These are phyloP conservation scores for Acestrorhynchus altus DNA, from an alignment of 2,797 vertebrate genomes.

Conservation along the genomic window DNA sequence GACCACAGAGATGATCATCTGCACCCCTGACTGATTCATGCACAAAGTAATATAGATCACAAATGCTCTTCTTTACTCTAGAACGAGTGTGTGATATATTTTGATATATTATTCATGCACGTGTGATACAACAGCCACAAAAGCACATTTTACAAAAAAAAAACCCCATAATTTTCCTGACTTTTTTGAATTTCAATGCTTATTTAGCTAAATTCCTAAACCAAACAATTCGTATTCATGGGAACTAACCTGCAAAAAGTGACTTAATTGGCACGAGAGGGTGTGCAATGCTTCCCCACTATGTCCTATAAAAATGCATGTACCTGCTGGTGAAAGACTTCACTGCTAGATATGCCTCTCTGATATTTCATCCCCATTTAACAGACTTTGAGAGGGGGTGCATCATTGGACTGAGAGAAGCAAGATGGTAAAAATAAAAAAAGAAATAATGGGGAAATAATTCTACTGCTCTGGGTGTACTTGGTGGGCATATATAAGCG, in stretches of 20 bases:
- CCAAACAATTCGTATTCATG: not conserved
- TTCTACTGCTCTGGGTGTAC: conserved; percentile 17
- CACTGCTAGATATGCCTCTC: too few relatives aligned
- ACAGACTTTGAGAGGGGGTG: too few relatives aligned
- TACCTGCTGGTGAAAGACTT: too few relatives aligned
- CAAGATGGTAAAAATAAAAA: not conserved
- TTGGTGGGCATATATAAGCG: conserved; percentile 34
- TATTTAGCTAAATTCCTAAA: too few relatives aligned
- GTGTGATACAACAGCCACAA: not conserved
- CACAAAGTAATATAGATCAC: not conserved
- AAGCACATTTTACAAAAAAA: too few relatives aligned
- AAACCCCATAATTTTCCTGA: not conserved
- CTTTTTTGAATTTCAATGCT: too few relatives aligned
- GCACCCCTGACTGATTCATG: not conserved
- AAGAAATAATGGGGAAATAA: not conserved
- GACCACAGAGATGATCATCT: not conserved
- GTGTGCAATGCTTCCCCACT: too few relatives aligned
- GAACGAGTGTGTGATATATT: not conserved
- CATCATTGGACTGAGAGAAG: too few relatives aligned
- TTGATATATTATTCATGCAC: not conserved
- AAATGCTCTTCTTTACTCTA: not conserved
- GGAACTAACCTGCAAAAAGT: not conserved
- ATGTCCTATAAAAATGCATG: too few relatives aligned
- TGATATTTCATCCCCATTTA: too few relatives aligned
- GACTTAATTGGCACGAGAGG: too few relatives aligned